Conservation (phyloP, 2,888 invertebrate species). For the Anaspis maculata region DNA sequence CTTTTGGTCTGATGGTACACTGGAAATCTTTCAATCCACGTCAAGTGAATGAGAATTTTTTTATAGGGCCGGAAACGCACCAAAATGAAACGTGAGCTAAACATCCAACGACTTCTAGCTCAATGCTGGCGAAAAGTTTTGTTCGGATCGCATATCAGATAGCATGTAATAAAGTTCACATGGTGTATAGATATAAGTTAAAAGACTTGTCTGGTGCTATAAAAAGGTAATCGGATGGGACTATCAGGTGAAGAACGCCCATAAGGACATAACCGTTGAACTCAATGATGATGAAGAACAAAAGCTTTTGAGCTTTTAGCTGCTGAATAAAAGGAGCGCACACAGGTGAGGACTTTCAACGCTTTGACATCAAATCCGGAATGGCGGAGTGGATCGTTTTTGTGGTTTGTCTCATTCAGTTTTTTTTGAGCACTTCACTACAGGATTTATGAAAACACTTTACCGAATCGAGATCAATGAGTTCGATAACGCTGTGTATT, state of each 20-base stretch:
- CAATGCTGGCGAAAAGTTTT: constrained; percentile 6
- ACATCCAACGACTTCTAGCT: constrained; percentile 9
- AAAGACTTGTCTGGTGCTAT: constrained; percentile 23
- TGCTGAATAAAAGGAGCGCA: constrained; percentile 17
- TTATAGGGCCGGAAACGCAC: constrained; percentile 6
- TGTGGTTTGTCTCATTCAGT: no score
- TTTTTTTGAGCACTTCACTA: no score
- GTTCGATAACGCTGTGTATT: no score
- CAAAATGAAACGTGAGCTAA: constrained; percentile 5
- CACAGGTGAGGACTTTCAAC: constrained; percentile 17
- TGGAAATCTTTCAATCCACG: no score
- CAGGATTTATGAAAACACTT: no score
- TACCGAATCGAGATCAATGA: no score
- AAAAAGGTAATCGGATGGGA: constrained; percentile 28
- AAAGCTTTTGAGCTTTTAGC: constrained; percentile 22
- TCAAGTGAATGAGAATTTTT: constrained; percentile 5
- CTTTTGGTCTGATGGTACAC: no score
- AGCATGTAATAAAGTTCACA: constrained; percentile 27
- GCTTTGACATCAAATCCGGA: constrained; percentile 19
- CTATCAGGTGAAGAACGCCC: constrained; percentile 35
- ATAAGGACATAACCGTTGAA: constrained; percentile 24
- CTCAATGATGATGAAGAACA: constrained; percentile 23
- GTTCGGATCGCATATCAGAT: constrained; percentile 20
- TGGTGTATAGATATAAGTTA: no score
- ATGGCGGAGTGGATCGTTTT: no score